phyloP scores from a whole-genome alignment of 1,140 invertebrate genomes.

The Akabosia matsudoensis region DNA sequence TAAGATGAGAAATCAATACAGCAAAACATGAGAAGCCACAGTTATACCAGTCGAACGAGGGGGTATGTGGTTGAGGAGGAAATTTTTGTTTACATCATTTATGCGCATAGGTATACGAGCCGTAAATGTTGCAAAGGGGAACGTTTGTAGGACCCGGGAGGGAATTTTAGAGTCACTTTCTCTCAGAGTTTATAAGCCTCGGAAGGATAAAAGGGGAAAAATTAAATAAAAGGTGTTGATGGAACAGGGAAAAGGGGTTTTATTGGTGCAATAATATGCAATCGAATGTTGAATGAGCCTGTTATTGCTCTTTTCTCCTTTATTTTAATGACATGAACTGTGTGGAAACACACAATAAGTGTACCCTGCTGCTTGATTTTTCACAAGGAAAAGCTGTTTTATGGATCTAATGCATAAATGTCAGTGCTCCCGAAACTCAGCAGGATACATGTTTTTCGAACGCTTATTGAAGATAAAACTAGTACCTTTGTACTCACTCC shows the following conservation, averaged over 20 bases:
- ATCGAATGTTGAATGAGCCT: neutral
- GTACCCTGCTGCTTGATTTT: neutral
- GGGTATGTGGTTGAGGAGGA: too few species aligned
- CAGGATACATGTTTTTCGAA: too few species aligned
- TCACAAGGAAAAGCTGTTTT: neutral
- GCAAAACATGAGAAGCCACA: neutral
- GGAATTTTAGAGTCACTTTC: neutral
- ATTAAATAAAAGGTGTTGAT: neutral
- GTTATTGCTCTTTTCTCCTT: neutral
- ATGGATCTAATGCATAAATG: slow-evolving; percentile 16
- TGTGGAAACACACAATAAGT: neutral
- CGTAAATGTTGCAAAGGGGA: too few species aligned
- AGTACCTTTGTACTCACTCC: too few species aligned
- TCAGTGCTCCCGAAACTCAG: slow-evolving; percentile 2
- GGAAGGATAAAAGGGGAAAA: neutral
- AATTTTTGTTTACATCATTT: too few species aligned
- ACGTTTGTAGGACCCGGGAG: neutral
- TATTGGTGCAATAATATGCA: neutral
- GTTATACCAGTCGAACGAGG: too few species aligned
- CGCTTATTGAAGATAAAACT: too few species aligned
- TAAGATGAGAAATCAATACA: neutral
- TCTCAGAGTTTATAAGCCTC: neutral
- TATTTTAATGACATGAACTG: neutral
- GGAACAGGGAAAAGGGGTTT: neutral
- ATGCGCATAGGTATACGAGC: too few species aligned